Evolutionary conservation across 2,797 vertebrate species (phyloP).

Genomic region (Manis javanica): DNA sequence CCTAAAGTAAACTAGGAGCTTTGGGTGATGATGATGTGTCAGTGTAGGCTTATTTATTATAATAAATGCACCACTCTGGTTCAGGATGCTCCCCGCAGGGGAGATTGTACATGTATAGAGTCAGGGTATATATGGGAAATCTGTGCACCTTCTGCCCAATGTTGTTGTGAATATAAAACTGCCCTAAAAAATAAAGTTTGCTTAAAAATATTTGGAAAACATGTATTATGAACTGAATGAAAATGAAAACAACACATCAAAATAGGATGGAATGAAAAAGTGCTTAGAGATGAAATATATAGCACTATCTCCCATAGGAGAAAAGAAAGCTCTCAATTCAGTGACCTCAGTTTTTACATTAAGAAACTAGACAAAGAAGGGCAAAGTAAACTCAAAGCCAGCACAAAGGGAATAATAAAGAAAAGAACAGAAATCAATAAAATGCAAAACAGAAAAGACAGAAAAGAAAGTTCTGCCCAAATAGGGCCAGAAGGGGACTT

Average conservation of each 20-base stretch:
- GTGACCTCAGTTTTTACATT: background rate
- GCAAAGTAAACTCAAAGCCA: background rate
- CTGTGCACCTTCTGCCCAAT: background rate
- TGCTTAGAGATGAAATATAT: background rate
- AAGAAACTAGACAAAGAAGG: background rate
- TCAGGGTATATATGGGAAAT: background rate
- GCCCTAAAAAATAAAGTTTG: background rate
- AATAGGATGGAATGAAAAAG: background rate
- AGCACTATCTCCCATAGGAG: background rate
- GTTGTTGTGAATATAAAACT: background rate
- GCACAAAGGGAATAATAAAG: background rate
- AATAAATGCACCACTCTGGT: background rate
- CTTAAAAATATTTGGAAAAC: background rate
- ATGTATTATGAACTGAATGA: constrained; percentile 1
- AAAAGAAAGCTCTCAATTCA: background rate
- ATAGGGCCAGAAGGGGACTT: background rate
- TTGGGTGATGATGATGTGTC: background rate
- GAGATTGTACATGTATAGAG: background rate
- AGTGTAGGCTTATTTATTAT: background rate
- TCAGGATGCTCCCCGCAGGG: background rate
- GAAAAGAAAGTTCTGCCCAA: background rate
- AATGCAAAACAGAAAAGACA: background rate
- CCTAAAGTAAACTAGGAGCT: background rate
- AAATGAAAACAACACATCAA: background rate
- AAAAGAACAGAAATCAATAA: background rate